phyloP scores from a whole-genome alignment of 2,797 vertebrate species.

The Anguilla megastoma region DNA sequence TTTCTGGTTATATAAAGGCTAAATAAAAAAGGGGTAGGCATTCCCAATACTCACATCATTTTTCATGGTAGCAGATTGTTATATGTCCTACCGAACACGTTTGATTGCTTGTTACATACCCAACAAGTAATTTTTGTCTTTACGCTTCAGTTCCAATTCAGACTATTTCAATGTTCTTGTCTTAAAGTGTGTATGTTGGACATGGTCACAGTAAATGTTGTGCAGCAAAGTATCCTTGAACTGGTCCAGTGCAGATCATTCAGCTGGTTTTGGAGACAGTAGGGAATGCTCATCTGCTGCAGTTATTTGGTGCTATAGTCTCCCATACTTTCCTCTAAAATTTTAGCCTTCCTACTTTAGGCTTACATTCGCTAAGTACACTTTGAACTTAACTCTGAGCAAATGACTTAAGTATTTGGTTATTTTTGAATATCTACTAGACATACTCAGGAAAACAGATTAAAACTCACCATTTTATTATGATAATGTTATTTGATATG shows the following conservation, averaged over 20 bases:
- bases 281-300: neutral
- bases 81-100: no score
- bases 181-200: neutral
- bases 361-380: neutral
- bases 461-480: constrained; percentile 90
- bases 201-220: neutral
- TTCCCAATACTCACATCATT: neutral
- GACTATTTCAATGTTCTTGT: neutral
- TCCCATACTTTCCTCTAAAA: neutral
- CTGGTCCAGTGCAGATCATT: neutral
- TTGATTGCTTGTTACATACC: no score
- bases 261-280: neutral
- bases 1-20: no score
- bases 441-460: constrained; percentile 60
- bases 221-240: neutral
- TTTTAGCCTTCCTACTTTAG: neutral
- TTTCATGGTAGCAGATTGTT: neutral
- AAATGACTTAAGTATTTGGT: constrained; percentile 3
- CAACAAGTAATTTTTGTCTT: neutral
- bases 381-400: constrained; percentile 27
- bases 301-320: neutral
- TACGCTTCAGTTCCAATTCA: neutral
- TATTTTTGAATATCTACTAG: neutral
- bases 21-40: no score
- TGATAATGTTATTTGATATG: constrained; percentile 88